Evolutionary conservation across 30 jellyfish, hydroid and myxozoan species (phyloP), one percentile per base, ranked within the genome.

Genomic region (Clytia hemisphaerica): DNA sequence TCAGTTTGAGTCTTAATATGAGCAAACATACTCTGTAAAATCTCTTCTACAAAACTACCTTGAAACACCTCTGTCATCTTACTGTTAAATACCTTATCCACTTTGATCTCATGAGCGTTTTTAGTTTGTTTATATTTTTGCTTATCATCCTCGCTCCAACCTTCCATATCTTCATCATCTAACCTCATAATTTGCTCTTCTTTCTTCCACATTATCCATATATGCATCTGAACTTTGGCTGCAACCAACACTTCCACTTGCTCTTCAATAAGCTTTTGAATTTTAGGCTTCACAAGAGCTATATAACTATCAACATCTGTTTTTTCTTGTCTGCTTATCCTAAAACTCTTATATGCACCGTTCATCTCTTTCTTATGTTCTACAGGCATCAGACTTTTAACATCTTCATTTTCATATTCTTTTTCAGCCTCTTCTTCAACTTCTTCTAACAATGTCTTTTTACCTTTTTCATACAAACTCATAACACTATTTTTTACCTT

Each of bases 231-330:
- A 42, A 42, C 54, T 42, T 42, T 42, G 0, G 54, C 54, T 12
- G 54, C 54, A 42, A 12, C 54, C 54, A 42, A 42, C 54, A 42
- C 54, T 42, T 42, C 19, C 54, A 42, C 54, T 21, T 42, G 54
- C 54, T 42, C 0, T 21, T 42, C 19, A 21, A 0, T 21, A 42
- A 42, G 54, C 18, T 21, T 42, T 21, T 42, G 18, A 42, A 0
- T 21, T 21, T 42, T 16, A 16, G 0, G 0, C 54, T 42, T 42
- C 0, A 42, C 54, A 42, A 42, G 54, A 16, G 14, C 54, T 0
- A 42, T 42, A 42, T 42, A 42, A 21, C 54, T 42, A 0, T 42
- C n/a, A n/a, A n/a, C n/a, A n/a, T n/a, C n/a, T n/a, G n/a, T n/a
- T n/a, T n/a, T n/a, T n/a, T n/a, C n/a, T 0, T 42, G 54, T 21